Percentiles rank a stretch among this genome's conserved stretches.
Conservation (phyloP, 2,888 invertebrate genomes). For the Microctonus brassicae region DNA sequence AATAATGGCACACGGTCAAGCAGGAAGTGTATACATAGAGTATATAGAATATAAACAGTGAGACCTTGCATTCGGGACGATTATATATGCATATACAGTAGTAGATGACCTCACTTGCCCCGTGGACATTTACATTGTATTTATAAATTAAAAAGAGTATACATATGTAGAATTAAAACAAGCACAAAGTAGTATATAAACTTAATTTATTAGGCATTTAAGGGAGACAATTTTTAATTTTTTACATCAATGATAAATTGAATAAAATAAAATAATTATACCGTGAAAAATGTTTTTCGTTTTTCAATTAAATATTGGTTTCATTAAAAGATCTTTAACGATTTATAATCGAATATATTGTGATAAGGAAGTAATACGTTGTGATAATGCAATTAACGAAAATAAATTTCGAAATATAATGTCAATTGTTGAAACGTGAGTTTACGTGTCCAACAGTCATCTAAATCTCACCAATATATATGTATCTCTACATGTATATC, state of each 20-base stretch:
- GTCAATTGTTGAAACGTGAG: not conserved
- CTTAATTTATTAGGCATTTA: not conserved
- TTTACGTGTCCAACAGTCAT: conserved; percentile 6
- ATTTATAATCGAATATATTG: too few species aligned
- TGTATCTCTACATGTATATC: too few species aligned
- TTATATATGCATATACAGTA: not conserved
- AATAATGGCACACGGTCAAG: not conserved
- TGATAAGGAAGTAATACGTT: not conserved
- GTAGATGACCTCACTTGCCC: not conserved
- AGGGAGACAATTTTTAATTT: not conserved
- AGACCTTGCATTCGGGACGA: not conserved
- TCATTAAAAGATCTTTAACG: too few species aligned
- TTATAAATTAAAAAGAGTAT: not conserved
- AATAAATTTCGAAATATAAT: conserved; percentile 10
- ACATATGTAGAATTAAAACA: not conserved
- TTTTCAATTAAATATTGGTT: too few species aligned
- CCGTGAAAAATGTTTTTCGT: too few species aligned
- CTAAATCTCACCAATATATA: not conserved
- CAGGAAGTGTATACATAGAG: not conserved
- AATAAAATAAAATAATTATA: too few species aligned
- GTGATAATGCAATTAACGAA: not conserved
- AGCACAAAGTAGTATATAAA: too few species aligned
- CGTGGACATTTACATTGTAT: not conserved
- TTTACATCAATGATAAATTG: too few species aligned
- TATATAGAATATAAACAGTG: not conserved